Base-by-base conservation (phyloP, 2,888 invertebrate species). In the Mycalesis mineus region DNA sequence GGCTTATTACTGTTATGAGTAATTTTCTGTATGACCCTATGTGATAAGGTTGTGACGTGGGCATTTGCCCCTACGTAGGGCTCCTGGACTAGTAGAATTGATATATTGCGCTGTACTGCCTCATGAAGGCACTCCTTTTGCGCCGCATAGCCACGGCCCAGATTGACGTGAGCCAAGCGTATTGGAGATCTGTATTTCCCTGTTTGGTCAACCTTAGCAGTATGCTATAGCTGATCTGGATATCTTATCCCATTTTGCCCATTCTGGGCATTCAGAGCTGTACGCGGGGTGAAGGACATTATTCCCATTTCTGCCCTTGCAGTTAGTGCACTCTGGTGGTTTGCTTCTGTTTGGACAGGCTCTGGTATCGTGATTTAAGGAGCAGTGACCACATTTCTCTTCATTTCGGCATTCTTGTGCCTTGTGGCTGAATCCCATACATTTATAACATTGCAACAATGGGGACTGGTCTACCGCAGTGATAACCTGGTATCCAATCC, bases 401-500 rank as follows among this genome's bases (percentile, higher is more conserved):
- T 4, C 36, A 4, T 4, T 36, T 11, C 11, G 4, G 11, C 36
- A 36, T 9, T 11, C 1, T 11, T 36, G 9, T 4, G 1, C 1
- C 4, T 11, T 4, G 11, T 36, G 36, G 9, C 36, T 11, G 4
- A 11, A 36, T 11, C 11, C 36, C 9, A 36, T 2, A 11, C 36
- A 36, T 4, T 11, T 9, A 0, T 9, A 11, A 4, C 36, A 36
- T 36, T 36, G 36, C 4, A 36, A 9, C 36, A 36, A 11, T 1
- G 33, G 33, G 2, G 17, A 41, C 17, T 56, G 58, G 14, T 62
- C 61, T 11, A n/a, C 22, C 1, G 58, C 51, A 7, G 8, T 8
- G n/a, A n/a, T 49, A 15, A 8, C 44, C 7, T 5, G 53, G 49
- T 1, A 61, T 6, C 54, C 60, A 0, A 60, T 45, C 2, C 41